Percentiles rank a stretch among this genome's conserved stretches.
These are phyloP conservation scores for Kradibia gibbosae DNA, from an alignment of 1,140 invertebrate species.

Conservation along the genomic window DNA sequence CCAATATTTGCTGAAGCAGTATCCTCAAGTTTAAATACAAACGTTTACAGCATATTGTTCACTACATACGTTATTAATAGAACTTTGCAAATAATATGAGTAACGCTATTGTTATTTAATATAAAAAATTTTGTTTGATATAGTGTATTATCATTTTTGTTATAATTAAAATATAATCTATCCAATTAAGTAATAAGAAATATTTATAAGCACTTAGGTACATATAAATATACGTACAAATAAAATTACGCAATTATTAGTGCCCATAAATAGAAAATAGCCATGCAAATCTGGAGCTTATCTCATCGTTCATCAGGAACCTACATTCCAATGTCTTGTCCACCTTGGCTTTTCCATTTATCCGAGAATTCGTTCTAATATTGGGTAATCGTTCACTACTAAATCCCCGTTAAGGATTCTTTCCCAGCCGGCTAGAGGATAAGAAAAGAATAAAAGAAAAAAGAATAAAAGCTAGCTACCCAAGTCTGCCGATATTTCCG, in stretches of 20 bases:
- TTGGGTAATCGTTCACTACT: conserved; percentile 31
- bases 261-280: background rate
- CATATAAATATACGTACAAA: too few relatives aligned
- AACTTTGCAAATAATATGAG: too few relatives aligned
- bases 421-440: background rate
- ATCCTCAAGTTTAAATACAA: too few relatives aligned
- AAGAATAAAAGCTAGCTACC: background rate
- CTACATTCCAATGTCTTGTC: background rate
- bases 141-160: too few relatives aligned
- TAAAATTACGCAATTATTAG: background rate
- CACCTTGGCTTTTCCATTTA: background rate
- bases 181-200: too few relatives aligned
- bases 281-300: conserved; percentile 13
- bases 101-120: too few relatives aligned
- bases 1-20: too few relatives aligned
- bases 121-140: too few relatives aligned
- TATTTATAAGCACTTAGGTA: too few relatives aligned
- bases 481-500: conserved; percentile 3
- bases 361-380: background rate
- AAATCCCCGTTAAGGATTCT: conserved; percentile 26
- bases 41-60: too few relatives aligned
- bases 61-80: too few relatives aligned
- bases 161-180: too few relatives aligned
- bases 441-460: background rate
- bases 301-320: conserved; percentile 35